These are phyloP conservation scores for Leucophenga montana DNA, from an alignment of 2,888 invertebrate genomes.

Conservation along the genomic window DNA sequence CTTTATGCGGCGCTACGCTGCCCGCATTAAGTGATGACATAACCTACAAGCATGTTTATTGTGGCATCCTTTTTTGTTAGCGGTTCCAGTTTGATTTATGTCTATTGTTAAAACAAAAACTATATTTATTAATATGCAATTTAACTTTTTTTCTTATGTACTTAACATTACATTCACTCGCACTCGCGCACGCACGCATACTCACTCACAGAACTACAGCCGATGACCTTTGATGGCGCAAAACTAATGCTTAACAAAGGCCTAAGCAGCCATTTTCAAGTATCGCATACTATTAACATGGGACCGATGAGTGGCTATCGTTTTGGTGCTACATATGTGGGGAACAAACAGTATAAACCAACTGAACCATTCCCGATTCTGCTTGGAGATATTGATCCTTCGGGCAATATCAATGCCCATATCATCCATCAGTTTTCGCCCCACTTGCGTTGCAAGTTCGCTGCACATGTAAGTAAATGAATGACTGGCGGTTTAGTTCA, in stretches of 20 bases:
- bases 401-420: conserved; percentile 95
- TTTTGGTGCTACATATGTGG: conserved; percentile 98
- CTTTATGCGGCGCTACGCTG: no score
- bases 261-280: conserved; percentile 98
- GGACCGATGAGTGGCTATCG: conserved; percentile 92
- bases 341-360: conserved; percentile 90
- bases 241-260: no score
- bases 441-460: no score
- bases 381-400: no score
- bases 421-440: conserved; percentile 75
- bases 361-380: conserved; percentile 94
- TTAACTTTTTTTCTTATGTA: conserved; percentile 16
- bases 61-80: no score
- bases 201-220: conserved; percentile 89
- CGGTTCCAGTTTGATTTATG: no score
- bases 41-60: no score
- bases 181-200: background rate
- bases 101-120: no score
- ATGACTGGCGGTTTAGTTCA: no score
- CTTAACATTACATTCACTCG: background rate
- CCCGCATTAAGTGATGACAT: no score
- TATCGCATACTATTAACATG: conserved; percentile 95
- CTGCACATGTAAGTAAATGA: no score
- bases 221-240: conserved; percentile 96
- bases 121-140: no score